Conservation (phyloP, 2,113 vertebrate species). For the Pardalotus punctatus region DNA sequence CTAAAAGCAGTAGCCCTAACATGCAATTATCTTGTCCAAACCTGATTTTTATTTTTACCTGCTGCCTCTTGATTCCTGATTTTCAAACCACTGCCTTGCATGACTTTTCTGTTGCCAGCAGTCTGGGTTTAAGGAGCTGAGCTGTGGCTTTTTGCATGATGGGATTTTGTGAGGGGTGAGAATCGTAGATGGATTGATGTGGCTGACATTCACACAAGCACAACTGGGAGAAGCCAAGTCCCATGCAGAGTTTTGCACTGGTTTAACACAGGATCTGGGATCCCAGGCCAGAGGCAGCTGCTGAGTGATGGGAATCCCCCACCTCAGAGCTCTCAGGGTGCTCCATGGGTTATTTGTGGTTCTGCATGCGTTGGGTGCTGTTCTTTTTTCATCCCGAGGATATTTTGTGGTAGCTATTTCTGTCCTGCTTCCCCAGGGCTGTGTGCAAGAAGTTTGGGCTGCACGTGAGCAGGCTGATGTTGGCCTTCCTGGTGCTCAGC, state of each 20-base stretch:
- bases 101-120: neutral
- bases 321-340: neutral
- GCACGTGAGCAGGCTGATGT: constrained; percentile 92
- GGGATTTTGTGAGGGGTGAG: neutral
- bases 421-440: constrained; percentile 76
- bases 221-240: neutral
- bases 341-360: rapidly evolving
- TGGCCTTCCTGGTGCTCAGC: constrained; percentile 94
- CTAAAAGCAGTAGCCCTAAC: neutral
- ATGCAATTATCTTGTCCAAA: neutral
- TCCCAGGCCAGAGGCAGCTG: neutral
- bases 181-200: too few species aligned
- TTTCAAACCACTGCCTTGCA: neutral
- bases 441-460: constrained; percentile 98
- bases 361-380: neutral
- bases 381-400: neutral
- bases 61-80: neutral
- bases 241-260: neutral
- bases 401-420: neutral
- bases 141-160: neutral
- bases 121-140: neutral
- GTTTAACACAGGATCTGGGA: neutral
- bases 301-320: neutral
- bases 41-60: neutral
- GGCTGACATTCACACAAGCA: neutral